A percentile compares a stretch with the other conserved stretches of the same genome.
Conservation (phyloP, 2,888 invertebrate genomes). For the Elegia similella region DNA sequence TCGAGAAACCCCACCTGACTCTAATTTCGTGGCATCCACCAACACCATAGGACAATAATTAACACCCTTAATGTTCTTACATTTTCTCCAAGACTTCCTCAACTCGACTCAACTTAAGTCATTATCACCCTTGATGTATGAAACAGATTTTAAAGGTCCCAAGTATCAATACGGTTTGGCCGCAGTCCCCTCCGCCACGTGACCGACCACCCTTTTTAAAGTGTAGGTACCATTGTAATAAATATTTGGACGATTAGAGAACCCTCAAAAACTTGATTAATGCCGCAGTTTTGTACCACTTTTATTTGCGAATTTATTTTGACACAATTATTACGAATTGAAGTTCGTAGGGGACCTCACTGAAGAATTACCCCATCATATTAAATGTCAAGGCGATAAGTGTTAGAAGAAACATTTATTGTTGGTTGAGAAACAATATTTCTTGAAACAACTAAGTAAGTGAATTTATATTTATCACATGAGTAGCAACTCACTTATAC, state of each 20-base stretch:
- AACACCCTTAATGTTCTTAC: too few relatives aligned
- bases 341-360: neutral
- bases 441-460: too few relatives aligned
- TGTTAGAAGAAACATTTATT: neutral
- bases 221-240: slow-evolving; percentile 53
- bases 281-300: slow-evolving; percentile 6
- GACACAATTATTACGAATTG: slow-evolving; percentile 12
- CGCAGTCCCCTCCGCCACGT: slow-evolving; percentile 57
- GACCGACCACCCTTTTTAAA: slow-evolving; percentile 62
- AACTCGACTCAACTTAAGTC: too few relatives aligned
- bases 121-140: neutral
- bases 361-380: neutral
- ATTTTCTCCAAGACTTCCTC: too few relatives aligned
- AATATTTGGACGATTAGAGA: slow-evolving; percentile 70
- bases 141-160: slow-evolving; percentile 19
- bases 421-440: neutral
- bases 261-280: slow-evolving; percentile 46
- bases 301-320: slow-evolving; percentile 17
- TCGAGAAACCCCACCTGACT: too few relatives aligned
- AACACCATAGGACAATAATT: too few relatives aligned
- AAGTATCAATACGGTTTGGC: slow-evolving; percentile 42
- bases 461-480: too few relatives aligned
- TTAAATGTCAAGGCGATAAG: neutral
- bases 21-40: too few relatives aligned
- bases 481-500: too few relatives aligned